Conservation (phyloP, 2,113 vertebrate genomes). For the Octodon degus region DNA sequence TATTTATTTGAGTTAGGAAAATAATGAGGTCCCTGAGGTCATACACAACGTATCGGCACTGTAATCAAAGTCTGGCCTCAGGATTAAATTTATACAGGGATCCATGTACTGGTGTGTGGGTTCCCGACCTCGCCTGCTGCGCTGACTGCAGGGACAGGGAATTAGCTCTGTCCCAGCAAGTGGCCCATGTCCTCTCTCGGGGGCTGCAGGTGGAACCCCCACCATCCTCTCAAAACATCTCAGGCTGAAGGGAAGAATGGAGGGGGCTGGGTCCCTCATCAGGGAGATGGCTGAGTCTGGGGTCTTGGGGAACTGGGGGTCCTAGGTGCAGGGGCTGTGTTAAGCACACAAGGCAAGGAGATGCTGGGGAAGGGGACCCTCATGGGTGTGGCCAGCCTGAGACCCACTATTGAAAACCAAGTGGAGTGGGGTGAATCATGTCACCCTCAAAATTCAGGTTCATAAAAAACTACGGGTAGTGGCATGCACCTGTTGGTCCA, state of each 20-base stretch:
- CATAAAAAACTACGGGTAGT: background rate
- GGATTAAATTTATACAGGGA: constrained; percentile 71
- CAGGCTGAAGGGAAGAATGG: background rate
- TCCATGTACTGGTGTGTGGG: background rate
- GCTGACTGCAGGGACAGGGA: background rate
- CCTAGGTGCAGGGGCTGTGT: background rate
- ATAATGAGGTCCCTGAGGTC: constrained; percentile 82
- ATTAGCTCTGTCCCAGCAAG: constrained; percentile 58
- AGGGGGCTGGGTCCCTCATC: background rate
- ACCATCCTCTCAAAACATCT: background rate
- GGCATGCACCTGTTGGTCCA: background rate
- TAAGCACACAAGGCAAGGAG: background rate
- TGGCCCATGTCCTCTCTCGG: background rate
- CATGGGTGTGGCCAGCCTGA: background rate
- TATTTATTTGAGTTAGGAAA: constrained; percentile 82
- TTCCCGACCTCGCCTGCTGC: background rate
- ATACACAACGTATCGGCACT: constrained; percentile 58
- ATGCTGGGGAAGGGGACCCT: background rate
- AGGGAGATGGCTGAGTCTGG: background rate
- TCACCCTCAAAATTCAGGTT: background rate
- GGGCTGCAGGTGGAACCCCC: background rate
- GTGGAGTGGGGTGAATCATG: background rate
- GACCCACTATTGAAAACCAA: background rate
- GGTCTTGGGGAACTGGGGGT: background rate
- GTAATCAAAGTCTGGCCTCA: constrained; percentile 75